Conservation (phyloP, 2,888 invertebrate species). For the Troilus luridus region DNA sequence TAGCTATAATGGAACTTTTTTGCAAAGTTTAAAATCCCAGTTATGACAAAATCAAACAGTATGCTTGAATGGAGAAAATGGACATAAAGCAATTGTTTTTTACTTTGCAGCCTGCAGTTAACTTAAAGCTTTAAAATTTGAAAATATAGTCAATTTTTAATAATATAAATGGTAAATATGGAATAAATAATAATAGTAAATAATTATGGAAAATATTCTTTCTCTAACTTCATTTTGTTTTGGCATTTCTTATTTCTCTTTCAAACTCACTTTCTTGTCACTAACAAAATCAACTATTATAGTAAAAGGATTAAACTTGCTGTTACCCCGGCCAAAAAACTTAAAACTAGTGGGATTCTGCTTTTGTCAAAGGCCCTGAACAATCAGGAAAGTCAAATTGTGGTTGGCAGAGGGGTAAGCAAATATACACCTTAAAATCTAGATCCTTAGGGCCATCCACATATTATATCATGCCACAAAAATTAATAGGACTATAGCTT, state of each 20-base stretch:
- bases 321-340: slow-evolving; percentile 15
- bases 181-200: no score
- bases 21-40: no score
- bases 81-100: neutral
- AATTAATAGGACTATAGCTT: neutral
- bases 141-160: no score
- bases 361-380: slow-evolving; percentile 15
- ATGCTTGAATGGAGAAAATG: no score
- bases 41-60: no score
- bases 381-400: slow-evolving; percentile 38
- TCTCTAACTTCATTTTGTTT: neutral
- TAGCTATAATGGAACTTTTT: no score
- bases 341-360: slow-evolving; percentile 57
- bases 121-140: neutral
- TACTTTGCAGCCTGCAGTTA: neutral
- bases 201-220: neutral
- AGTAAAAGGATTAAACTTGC: neutral
- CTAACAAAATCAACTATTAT: neutral
- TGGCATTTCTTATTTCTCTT: neutral
- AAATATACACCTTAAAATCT: neutral
- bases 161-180: no score
- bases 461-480: neutral
- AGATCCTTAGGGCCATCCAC: neutral
- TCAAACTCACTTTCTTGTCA: neutral
- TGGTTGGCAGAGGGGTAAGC: neutral